Conservation (phyloP, 2,113 vertebrate genomes). For the Baryphthengus martii region DNA sequence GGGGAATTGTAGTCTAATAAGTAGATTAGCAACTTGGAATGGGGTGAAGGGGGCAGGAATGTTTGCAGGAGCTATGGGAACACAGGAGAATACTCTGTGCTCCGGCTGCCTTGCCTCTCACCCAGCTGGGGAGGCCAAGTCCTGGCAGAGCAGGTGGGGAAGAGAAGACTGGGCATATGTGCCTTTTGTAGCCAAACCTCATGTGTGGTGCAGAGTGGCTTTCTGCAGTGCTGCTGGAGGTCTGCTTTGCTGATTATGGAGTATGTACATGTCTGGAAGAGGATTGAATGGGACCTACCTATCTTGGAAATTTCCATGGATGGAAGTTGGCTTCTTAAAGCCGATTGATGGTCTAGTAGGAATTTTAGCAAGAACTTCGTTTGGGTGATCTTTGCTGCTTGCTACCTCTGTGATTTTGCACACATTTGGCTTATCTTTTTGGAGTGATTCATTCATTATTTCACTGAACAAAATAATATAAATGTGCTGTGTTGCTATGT, state of each 20-base stretch:
- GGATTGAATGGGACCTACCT: not conserved
- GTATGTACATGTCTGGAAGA: not conserved
- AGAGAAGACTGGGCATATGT: not conserved
- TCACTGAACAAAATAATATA: not conserved
- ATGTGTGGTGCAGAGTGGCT: rapidly evolving
- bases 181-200: not conserved
- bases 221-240: not conserved
- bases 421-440: not conserved
- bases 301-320: not conserved
- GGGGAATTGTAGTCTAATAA: not conserved
- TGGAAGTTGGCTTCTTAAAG: not conserved
- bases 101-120: not conserved
- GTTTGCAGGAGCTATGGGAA: not conserved
- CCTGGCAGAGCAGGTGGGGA: not conserved
- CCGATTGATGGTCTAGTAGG: not conserved
- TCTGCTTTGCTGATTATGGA: not conserved
- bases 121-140: rapidly evolving
- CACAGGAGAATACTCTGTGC: not conserved
- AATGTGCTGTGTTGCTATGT: rapidly evolving
- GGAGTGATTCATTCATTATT: not conserved
- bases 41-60: not conserved
- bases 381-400: not conserved
- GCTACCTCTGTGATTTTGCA: not conserved
- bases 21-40: not conserved
- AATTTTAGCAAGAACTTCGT: not conserved